Conservation (phyloP, 2,113 vertebrate genomes). For the Diadophis punctatus region DNA sequence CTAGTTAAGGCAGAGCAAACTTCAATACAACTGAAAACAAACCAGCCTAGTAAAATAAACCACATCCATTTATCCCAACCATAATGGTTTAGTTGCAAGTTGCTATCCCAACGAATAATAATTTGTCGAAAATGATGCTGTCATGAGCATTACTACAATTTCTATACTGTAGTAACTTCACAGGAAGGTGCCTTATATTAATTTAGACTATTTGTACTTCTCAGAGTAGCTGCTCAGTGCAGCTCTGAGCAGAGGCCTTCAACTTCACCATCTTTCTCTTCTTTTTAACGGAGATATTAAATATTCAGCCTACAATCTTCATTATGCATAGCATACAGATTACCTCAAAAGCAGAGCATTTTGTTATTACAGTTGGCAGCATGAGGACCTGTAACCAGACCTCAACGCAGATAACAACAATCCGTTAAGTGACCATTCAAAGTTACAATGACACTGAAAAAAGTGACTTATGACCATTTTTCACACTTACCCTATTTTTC, state of each 20-base stretch:
- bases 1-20: background rate
- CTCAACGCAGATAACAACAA: background rate
- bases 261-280: background rate
- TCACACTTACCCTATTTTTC: too few relatives aligned
- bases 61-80: background rate
- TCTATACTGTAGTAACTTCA: background rate
- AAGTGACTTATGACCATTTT: background rate
- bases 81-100: background rate
- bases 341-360: too few relatives aligned
- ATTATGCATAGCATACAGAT: background rate
- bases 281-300: background rate
- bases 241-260: background rate
- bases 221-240: background rate
- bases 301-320: too few relatives aligned
- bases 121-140: background rate
- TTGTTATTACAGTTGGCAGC: background rate
- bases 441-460: background rate
- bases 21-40: background rate
- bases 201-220: background rate
- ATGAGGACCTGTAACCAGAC: background rate
- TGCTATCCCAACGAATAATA: background rate
- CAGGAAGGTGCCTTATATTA: background rate
- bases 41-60: background rate
- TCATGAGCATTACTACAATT: background rate
- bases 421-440: background rate